Base-by-base conservation (phyloP, 1,140 invertebrate species). In the Cyrtorhinus lividipennis region DNA sequence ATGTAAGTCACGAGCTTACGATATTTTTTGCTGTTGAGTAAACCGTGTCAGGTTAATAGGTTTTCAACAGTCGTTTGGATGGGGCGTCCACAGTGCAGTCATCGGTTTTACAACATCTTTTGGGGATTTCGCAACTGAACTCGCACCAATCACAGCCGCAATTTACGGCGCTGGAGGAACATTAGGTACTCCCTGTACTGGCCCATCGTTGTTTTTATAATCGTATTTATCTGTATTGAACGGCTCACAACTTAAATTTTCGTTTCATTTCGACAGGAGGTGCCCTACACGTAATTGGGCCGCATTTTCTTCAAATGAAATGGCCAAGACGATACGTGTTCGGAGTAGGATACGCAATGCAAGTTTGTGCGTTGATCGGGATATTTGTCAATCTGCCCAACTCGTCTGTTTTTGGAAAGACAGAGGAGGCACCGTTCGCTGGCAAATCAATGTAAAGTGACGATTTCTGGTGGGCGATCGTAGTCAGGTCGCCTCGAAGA, bases 141-240 rank as follows among this genome's bases (percentile, higher is more conserved):
- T 94, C 0, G 83, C 97, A 22, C 92, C 92, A 1, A 76, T 97
- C 5, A 91, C 87, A 22, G 95, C 94, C 1, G 92, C 98, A 58
- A 87, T 91, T 66, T 90, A 97, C 67, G 94, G 94, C 25, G 73
- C 86, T 59, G 94, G 94, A 64, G 92, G 97, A 78, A 92, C 97
- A 5, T 69, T 90, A 53, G 92, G 86, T 88, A 38, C 30, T 8
- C 15, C 30, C 30, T 38, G 30, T 38, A 38, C 30, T 15, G 15
- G 15, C 30, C 30, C 5, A 38, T 38, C 30, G 15, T 38, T 38
- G 15, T 38, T 38, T 38, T 38, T 8, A 15, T 15, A 38, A 38
- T 5, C 5, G 15, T 15, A 38, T 8, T 38, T 15, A 38, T 8
- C 5, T 38, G 5, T 15, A 38, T 38, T 38, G 5, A 38, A 38